Conservation (phyloP, 2,888 invertebrate genomes). For the Perithous albicinctus region DNA sequence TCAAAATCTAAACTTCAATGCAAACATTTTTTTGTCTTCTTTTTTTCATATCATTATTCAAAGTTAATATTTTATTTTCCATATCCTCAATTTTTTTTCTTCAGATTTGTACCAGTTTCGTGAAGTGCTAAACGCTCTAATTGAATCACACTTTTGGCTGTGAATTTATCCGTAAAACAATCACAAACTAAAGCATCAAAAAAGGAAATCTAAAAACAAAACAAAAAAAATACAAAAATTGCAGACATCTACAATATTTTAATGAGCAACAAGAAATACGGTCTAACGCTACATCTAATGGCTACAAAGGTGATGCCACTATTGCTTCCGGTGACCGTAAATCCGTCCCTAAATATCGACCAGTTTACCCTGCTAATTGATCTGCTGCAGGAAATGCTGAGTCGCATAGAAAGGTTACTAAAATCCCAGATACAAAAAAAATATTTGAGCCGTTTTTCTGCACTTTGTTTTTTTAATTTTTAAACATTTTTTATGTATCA, state of each 20-base stretch:
- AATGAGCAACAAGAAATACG: conserved; percentile 95
- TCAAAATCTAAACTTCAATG: no score
- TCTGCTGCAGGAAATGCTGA: conserved; percentile 96
- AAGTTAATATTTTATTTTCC: no score
- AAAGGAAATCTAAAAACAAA: not conserved
- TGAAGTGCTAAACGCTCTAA: no score
- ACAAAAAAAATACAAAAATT: conserved; percentile 66
- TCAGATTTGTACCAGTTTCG: no score
- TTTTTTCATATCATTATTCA: no score
- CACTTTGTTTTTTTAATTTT: not conserved
- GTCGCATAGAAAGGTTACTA: conserved; percentile 90
- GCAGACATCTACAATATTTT: conserved; percentile 96
- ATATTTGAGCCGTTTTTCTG: not conserved
- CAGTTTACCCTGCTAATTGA: conserved; percentile 92
- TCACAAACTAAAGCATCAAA: no score
- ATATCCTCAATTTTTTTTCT: no score
- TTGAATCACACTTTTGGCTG: no score
- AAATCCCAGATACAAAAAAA: conserved; percentile 12
- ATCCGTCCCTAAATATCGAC: conserved; percentile 93
- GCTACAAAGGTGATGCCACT: conserved; percentile 97
- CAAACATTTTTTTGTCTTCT: no score
- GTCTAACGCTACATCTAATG: conserved; percentile 95
- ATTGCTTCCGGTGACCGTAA: conserved; percentile 96
- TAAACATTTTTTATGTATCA: conserved; percentile 8
- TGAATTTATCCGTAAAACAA: no score